Percentiles rank a stretch among this genome's conserved stretches.
Evolutionary conservation across 2,113 vertebrate genomes (phyloP).

Genomic region (Notarius lentiginosus): DNA sequence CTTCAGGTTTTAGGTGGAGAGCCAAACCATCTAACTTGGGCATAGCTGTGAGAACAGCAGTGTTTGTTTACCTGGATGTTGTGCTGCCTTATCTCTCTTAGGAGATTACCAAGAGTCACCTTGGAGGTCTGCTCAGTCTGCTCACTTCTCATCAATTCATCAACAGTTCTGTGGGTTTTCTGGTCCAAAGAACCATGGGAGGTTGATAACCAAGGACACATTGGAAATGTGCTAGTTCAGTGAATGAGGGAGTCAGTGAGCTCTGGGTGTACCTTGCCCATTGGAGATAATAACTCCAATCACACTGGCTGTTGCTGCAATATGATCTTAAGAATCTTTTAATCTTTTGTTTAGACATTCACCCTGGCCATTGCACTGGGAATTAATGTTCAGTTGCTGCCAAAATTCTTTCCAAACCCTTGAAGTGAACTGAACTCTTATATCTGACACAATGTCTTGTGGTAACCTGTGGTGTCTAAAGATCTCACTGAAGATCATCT

Average conservation of each 20-base stretch:
- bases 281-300: background rate
- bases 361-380: background rate
- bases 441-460: background rate
- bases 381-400: background rate
- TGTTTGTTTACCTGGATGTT: background rate
- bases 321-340: background rate
- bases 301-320: background rate
- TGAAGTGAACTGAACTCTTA: background rate
- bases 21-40: background rate
- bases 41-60: background rate
- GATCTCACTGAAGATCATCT: background rate
- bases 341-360: background rate
- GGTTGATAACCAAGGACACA: background rate
- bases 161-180: background rate
- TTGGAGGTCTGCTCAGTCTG: background rate
- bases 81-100: background rate
- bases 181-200: background rate
- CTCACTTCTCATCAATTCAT: background rate
- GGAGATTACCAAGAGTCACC: background rate
- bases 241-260: background rate
- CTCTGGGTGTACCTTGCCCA: background rate
- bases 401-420: background rate
- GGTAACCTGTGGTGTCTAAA: background rate
- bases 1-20: background rate
- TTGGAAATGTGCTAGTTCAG: background rate